phyloP scores from a whole-genome alignment of 1,140 invertebrate genomes.

The Nephila pilipes region DNA sequence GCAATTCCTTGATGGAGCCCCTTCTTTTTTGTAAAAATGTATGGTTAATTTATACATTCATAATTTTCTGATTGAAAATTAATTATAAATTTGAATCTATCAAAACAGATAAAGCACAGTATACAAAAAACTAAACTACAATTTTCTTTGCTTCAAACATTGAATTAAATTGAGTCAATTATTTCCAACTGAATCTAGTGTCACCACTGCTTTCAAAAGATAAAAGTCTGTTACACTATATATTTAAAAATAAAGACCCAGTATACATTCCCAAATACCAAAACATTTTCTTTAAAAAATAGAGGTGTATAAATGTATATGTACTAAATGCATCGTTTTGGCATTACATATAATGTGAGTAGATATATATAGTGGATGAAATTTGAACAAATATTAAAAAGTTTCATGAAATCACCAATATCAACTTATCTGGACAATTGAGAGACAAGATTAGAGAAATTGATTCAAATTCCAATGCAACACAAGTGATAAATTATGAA shows the following conservation, averaged over 20 bases:
- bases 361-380: slow-evolving; percentile 52
- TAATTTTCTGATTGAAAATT: no score
- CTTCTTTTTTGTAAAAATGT: no score
- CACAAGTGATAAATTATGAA: neutral
- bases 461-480: neutral
- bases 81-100: no score
- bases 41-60: no score
- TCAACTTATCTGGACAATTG: neutral
- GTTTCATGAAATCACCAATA: neutral
- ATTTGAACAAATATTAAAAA: slow-evolving; percentile 29
- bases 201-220: slow-evolving; percentile 33
- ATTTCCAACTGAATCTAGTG: neutral
- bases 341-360: slow-evolving; percentile 67
- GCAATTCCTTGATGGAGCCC: no score
- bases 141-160: no score
- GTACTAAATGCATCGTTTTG: slow-evolving; percentile 76
- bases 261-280: slow-evolving; percentile 34
- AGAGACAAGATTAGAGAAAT: neutral
- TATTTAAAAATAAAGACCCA: slow-evolving; percentile 38
- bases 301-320: slow-evolving; percentile 66
- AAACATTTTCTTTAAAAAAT: slow-evolving; percentile 68
- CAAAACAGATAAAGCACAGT: no score
- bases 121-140: no score
- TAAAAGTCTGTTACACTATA: slow-evolving; percentile 35
- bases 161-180: no score